Conservation (phyloP, 2,888 invertebrate species). For the Cephonodes hylas region DNA sequence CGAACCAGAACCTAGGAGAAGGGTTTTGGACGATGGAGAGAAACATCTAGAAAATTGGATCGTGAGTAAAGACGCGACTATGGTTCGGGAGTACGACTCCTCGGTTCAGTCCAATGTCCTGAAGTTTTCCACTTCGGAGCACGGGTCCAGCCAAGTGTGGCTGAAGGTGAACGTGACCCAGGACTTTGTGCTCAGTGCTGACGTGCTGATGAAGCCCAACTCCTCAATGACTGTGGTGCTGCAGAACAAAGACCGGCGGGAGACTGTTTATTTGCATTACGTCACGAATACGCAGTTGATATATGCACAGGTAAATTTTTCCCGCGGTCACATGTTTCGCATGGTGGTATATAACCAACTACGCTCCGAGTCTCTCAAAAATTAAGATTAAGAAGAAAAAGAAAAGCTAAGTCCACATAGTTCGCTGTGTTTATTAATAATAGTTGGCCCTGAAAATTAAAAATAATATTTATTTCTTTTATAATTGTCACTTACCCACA, state of each 20-base stretch:
- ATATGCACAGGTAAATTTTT: slow-evolving; percentile 83
- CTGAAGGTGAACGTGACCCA: slow-evolving; percentile 76
- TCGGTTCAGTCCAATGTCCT: slow-evolving; percentile 83
- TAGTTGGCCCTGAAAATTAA: too few species aligned
- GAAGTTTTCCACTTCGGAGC: slow-evolving; percentile 87
- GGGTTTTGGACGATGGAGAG: slow-evolving; percentile 88
- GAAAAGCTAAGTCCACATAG: too few species aligned
- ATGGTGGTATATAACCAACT: too few species aligned
- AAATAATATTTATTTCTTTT: too few species aligned
- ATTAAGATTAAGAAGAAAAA: too few species aligned
- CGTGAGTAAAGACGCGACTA: slow-evolving; percentile 85
- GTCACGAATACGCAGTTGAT: slow-evolving; percentile 88
- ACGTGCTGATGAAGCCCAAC: slow-evolving; percentile 87
- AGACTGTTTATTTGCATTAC: slow-evolving; percentile 91
- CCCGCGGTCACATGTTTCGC: too few species aligned
- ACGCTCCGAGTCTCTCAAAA: too few species aligned
- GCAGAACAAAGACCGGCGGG: slow-evolving; percentile 87
- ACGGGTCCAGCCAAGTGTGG: slow-evolving; percentile 84
- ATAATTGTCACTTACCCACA: too few species aligned
- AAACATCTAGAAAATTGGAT: slow-evolving; percentile 85
- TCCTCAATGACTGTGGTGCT: slow-evolving; percentile 90
- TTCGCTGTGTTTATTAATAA: too few species aligned
- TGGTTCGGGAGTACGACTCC: slow-evolving; percentile 83
- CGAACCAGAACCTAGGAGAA: slow-evolving; percentile 89
- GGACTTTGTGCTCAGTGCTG: slow-evolving; percentile 89